These are phyloP conservation scores for Hemibagrus guttatus DNA, from an alignment of 2,797 vertebrate genomes.

Conservation along the genomic window DNA sequence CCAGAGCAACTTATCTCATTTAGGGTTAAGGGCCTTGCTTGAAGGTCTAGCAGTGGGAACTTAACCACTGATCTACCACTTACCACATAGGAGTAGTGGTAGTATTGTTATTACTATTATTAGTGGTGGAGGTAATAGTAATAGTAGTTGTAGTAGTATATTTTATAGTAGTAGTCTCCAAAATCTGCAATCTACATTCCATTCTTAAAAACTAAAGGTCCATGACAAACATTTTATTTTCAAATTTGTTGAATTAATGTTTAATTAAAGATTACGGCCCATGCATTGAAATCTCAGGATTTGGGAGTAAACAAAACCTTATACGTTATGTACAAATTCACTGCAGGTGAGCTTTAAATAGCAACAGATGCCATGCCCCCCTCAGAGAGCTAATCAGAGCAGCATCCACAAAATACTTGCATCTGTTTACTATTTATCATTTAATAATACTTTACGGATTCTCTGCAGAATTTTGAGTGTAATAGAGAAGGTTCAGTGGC, in stretches of 20 bases:
- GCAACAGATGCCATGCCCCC: conserved; percentile 41
- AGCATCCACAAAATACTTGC: conserved; percentile 62
- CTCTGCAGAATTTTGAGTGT: conserved; percentile 33
- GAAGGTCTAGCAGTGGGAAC: too few species aligned
- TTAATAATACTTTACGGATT: conserved; percentile 64
- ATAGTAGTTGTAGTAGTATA: not conserved
- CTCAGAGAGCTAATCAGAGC: conserved; percentile 56
- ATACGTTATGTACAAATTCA: conserved; percentile 48
- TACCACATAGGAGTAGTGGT: not conserved
- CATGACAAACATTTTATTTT: not conserved
- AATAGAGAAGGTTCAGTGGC: conserved; percentile 39
- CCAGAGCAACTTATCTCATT: too few species aligned
- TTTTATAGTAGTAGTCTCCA: too few species aligned
- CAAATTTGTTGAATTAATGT: not conserved
- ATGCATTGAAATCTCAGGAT: conserved; percentile 34
- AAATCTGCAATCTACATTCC: not conserved
- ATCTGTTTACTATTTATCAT: conserved; percentile 71
- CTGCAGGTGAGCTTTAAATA: conserved; percentile 52
- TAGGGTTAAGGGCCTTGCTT: too few species aligned
- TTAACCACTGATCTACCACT: too few species aligned
- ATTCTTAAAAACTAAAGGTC: not conserved
- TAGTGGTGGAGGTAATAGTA: not conserved
- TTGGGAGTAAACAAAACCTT: conserved; percentile 40
- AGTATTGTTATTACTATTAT: not conserved
- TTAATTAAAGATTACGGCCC: conserved; percentile 30